Evolutionary conservation across 1,140 invertebrate species (phyloP).

Genomic region (Aphis gossypii): DNA sequence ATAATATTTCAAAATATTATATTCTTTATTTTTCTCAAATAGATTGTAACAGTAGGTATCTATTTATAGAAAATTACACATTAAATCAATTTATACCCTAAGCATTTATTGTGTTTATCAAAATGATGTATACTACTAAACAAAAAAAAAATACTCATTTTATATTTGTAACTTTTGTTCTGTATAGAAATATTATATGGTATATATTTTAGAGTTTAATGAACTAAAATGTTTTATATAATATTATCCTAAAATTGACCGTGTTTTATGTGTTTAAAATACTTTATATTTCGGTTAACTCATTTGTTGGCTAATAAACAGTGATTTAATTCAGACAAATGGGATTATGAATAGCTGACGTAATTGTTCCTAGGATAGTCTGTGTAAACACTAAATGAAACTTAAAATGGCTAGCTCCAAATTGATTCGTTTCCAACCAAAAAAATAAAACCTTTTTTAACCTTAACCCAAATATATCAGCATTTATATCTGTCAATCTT

Average conservation of each 20-base stretch:
- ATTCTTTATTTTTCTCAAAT: too few relatives aligned
- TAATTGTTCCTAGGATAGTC: not conserved
- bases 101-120: not conserved
- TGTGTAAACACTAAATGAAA: not conserved
- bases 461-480: slow-evolving; percentile 26
- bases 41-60: too few relatives aligned
- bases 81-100: not conserved
- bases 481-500: not conserved
- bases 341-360: not conserved
- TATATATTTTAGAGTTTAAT: not conserved
- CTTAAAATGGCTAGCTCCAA: not conserved
- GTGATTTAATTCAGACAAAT: not conserved
- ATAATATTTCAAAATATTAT: too few relatives aligned
- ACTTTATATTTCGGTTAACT: not conserved
- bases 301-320: not conserved
- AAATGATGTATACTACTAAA: too few relatives aligned
- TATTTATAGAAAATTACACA: too few relatives aligned
- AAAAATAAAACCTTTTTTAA: not conserved
- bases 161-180: not conserved
- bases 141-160: too few relatives aligned
- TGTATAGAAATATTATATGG: not conserved
- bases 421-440: slow-evolving; percentile 26
- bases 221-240: not conserved
- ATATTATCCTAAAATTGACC: not conserved
- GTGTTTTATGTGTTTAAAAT: not conserved